Evolutionary conservation across 2,113 vertebrate genomes (phyloP), one percentile per base, ranked within the genome.

Genomic region (Cariama cristata): DNA sequence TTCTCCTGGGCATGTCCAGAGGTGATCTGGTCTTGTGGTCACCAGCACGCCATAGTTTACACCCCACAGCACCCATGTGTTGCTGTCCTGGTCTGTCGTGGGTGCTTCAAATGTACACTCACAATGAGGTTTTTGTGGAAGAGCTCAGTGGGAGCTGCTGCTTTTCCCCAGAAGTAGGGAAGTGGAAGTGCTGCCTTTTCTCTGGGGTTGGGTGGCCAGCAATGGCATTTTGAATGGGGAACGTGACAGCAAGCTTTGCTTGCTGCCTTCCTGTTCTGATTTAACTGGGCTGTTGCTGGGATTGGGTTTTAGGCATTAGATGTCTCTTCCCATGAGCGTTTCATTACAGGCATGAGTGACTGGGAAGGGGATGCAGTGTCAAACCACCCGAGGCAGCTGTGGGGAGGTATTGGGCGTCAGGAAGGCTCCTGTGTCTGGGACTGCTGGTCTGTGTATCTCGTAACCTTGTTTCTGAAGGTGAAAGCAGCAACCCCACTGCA

Each of bases 351-450:
- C 4, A 4, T 18, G 64, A 64, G 60, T 45, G 35, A 32, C 27
- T 12, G 14, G 63, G 49, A 30, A 33, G 32, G 49, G 58, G 27
- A 18, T 9, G 12, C 0, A 6, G 44, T 64, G 66, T 38, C 23
- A 8, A 2, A 22, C 14, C 14, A 20, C 33, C 17, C 0, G 1
- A 28, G 42, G 47, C 30, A 28, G 53, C 60, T 1, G 2, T 35
- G 40, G 8, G 22, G 64, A 60, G 35, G 23, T 55, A 16, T 33
- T 75, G 53, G 56, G 69, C 55, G 32, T 20, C 47, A 52, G 85
- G 50, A 47, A 22, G 16, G 12, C 5, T 80, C 21, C 24, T 23
- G 14, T 55, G 27, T 26, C 23, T 75, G 50, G 27, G 9, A 27
- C 53, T 20, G 3, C 5, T 86, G 68, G 32, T 23, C 55, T 7